phyloP scores from a whole-genome alignment of 2,888 invertebrate genomes.

The Drosophila niveifrons region DNA sequence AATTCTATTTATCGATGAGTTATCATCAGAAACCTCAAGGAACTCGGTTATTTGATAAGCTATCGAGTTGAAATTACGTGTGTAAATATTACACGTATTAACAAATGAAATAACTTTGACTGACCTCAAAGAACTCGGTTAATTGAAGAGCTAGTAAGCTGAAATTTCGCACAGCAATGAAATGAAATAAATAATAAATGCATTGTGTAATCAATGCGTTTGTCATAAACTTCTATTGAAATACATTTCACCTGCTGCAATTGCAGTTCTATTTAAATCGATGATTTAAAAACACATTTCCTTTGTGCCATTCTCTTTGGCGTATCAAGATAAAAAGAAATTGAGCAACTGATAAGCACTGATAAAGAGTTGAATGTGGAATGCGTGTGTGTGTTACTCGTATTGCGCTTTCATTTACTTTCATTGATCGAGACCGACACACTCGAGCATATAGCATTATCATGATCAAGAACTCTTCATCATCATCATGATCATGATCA shows the following conservation, averaged over 20 bases:
- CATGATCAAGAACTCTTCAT: conserved; percentile 34
- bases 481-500: conserved; percentile 54
- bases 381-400: too few species aligned
- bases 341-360: conserved; percentile 20
- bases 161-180: not conserved
- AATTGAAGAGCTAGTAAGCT: not conserved
- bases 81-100: too few species aligned
- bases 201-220: not conserved
- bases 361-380: not conserved
- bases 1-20: not conserved
- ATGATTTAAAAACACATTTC: not conserved
- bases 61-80: not conserved
- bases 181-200: not conserved
- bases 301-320: not conserved
- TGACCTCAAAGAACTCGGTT: not conserved
- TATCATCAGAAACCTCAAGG: not conserved
- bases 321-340: conserved; percentile 9
- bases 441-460: conserved; percentile 27
- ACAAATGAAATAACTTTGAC: not conserved
- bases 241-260: not conserved
- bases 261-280: conserved; percentile 7
- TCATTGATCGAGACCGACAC: conserved; percentile 48
- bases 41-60: not conserved
- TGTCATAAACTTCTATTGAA: not conserved
- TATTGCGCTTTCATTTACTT: conserved; percentile 8